Evolutionary conservation across 2,797 vertebrate species (phyloP), one percentile per base, ranked within the genome.

Genomic region (Eulemur albifrons): DNA sequence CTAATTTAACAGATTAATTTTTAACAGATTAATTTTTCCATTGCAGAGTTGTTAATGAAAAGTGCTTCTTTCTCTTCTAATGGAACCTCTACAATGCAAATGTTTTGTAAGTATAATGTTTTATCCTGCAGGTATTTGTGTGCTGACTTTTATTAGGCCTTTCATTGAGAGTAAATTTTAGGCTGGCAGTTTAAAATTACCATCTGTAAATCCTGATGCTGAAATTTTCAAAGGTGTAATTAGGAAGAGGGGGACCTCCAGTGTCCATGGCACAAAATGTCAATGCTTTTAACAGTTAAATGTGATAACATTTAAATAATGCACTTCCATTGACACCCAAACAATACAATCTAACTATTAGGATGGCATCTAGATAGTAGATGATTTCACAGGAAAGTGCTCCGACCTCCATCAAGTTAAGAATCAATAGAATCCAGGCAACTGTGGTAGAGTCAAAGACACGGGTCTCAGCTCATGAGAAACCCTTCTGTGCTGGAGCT

Each of bases 181-280:
- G 0, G 65, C 85, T 92, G 20, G 32, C 20, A 92, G 52, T 95
- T 97, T 98, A 87, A 97, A 98, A 98, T 97, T 97, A 96, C 54
- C 65, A 96, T 97, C 67, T 95, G 27, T 32, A 88, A 88, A 45
- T 82, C 92, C 76, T 96, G 98, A 96, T 7, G 17, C 69, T 93
- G 35, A 94, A 97, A 97, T 95, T 86, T 88, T 90, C 65, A 97
- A 98, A 98, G 97, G 79, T 82, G 21, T 93, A 98, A 98, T 98
- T 97, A 95, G 93, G 88, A 93, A 30, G 7, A 12, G 17, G 35
- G 83, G 96, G 96, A 65, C 14, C 54, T 93, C 35, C 0, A 81
- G n/a, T 97, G 88, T 87, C 89, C 81, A 75, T 93, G 98, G 96
- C 54, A 96, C 83, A 97, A 97, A 98, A 97, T 95, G 93, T 97